Conservation (phyloP, 2,113 vertebrate genomes). For the Toxostoma redivivum region DNA sequence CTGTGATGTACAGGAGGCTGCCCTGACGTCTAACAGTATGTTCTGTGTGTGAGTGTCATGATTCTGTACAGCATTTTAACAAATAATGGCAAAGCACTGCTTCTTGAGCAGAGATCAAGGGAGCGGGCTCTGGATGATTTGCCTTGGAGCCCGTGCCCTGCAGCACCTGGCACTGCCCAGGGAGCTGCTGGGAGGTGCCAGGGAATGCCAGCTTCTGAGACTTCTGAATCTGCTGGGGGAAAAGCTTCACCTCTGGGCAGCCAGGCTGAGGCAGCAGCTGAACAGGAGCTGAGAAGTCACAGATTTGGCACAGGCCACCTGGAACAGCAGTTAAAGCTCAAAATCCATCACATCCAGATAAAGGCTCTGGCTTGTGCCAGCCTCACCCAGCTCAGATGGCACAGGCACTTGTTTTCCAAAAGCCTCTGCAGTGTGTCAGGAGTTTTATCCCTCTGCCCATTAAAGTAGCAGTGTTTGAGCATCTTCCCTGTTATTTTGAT, state of each 20-base stretch:
- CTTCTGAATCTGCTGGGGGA: not conserved
- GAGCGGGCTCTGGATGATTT: not conserved
- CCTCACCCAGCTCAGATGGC: not conserved
- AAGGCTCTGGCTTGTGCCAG: not conserved
- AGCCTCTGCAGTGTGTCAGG: not conserved
- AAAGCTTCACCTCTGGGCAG: not conserved
- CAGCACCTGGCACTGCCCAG: not conserved
- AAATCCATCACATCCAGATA: not conserved
- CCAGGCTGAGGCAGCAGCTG: not conserved
- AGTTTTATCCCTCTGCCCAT: not conserved
- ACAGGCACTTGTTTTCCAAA: not conserved
- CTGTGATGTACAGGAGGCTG: not conserved
- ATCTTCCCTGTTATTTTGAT: slow-evolving; percentile 13
- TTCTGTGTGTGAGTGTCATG: not conserved
- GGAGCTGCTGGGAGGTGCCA: not conserved
- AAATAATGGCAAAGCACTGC: not conserved
- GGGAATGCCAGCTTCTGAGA: not conserved
- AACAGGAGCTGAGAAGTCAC: not conserved
- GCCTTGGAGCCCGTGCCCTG: fast-evolving
- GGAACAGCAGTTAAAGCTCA: not conserved
- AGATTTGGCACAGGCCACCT: not conserved
- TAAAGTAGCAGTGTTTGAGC: not conserved
- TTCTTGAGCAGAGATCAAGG: not conserved
- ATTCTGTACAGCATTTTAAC: not conserved
- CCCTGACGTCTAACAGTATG: fast-evolving